A percentile compares a stretch with the other conserved stretches of the same genome.
Evolutionary conservation across 2,888 invertebrate species (phyloP).

Genomic region (Amphipoea oculea): DNA sequence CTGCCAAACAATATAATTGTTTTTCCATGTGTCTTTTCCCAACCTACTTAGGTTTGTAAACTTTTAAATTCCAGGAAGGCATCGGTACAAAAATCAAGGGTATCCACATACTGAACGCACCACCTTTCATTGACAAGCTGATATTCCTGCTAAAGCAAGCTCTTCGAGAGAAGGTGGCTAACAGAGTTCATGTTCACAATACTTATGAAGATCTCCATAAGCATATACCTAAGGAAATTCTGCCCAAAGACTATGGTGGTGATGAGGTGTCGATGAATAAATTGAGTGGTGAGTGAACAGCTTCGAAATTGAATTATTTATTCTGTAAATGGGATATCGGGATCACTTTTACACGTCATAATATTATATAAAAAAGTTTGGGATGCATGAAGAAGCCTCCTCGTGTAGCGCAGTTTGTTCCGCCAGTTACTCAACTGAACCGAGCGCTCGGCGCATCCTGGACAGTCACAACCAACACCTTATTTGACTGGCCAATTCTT

Average conservation of each 20-base stretch:
- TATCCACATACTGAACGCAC: slow-evolving; percentile 85
- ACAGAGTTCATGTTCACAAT: slow-evolving; percentile 82
- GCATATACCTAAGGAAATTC: slow-evolving; percentile 82
- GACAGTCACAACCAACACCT: too few species aligned
- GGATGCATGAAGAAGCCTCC: too few species aligned
- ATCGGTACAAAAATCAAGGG: slow-evolving; percentile 86
- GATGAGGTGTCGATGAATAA: slow-evolving; percentile 76
- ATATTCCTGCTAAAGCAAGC: slow-evolving; percentile 83
- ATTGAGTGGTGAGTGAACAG: slow-evolving; percentile 74
- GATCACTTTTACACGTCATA: too few species aligned
- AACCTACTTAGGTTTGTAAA: neutral
- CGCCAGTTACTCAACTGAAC: too few species aligned
- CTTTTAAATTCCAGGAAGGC: slow-evolving; percentile 77
- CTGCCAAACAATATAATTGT: too few species aligned
- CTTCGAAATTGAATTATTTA: too few species aligned
- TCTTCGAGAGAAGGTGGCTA: slow-evolving; percentile 83
- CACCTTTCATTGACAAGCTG: slow-evolving; percentile 82
- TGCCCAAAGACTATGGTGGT: slow-evolving; percentile 84
- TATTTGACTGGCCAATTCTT: too few species aligned
- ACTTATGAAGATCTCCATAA: slow-evolving; percentile 82
- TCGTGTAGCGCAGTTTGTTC: too few species aligned
- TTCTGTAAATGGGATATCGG: too few species aligned
- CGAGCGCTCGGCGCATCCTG: too few species aligned
- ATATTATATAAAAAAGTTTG: too few species aligned
- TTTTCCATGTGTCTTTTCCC: neutral